Evolutionary conservation across 2,113 vertebrate species (phyloP), one percentile per base, ranked within the genome.

Genomic region (Heloderma charlesbogerti): DNA sequence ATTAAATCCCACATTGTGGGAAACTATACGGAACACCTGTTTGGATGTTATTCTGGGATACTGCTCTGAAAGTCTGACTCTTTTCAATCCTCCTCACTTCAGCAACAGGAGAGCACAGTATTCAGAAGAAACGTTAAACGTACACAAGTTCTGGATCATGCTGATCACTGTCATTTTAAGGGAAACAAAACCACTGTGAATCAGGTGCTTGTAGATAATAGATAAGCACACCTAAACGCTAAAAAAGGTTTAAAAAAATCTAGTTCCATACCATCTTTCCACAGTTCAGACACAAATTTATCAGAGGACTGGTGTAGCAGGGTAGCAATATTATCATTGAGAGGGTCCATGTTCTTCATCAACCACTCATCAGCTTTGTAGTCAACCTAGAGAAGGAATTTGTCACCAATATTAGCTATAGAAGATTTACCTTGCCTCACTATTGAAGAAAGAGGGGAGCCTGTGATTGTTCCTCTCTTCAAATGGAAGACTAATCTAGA

Each of bases 331-430:
- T 99, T 99, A 94, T 99, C 99, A 0, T 99, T 99, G 96, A 99
- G 96, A 0, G 99, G 99, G 95, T 99, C 99, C 99, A 99, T 99
- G 97, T 99, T 99, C 97, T 99, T 99, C 99, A 99, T 99, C 95
- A 99, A 97, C 99, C 99, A 99, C 94, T 99, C 98, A 0, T 98
- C 98, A 0, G 99, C 99, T 95, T 99, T 99, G 94, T 99, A 99
- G 92, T 99, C 99, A 96, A 99, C 99, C 99, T 99, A 96, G 22
- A 87, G 7, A 86, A 90, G 54, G 79, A 82, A 92, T 2, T 0
- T 0, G 3, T 85, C 0, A 0, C 87, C 48, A 81, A 86, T 72
- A 91, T 91, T 84, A 18, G 75, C 3, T 57, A 43, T n/a, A 40
- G 27, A 79, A 69, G 25, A 37, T 86, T 67, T 74, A 43, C 48